Conservation (phyloP, 2,888 invertebrate species). For the Melanargia galathea region DNA sequence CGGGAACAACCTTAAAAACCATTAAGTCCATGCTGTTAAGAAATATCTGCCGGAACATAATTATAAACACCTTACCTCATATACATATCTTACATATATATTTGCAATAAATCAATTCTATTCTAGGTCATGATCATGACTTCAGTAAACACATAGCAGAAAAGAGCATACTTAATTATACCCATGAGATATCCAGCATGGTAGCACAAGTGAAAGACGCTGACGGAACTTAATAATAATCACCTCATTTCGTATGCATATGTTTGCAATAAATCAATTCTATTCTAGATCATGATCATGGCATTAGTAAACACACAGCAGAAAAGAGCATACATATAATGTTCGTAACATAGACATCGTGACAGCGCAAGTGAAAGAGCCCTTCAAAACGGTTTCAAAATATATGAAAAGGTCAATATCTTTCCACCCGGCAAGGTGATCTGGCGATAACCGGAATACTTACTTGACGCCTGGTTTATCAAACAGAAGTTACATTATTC, state of each 20-base stretch:
- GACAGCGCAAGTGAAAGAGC: conserved; percentile 5
- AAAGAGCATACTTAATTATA: not conserved
- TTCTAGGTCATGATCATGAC: not conserved
- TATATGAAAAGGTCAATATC: conserved; percentile 16
- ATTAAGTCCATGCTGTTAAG: too few species aligned
- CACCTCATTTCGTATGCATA: too few species aligned
- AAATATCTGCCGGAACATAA: too few species aligned
- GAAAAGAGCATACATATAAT: not conserved
- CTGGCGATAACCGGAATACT: conserved; percentile 1
- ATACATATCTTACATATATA: too few species aligned
- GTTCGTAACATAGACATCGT: not conserved
- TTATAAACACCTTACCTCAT: too few species aligned
- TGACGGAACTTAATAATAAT: too few species aligned
- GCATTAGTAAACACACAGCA: not conserved
- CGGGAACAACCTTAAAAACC: too few species aligned
- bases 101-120: not conserved
- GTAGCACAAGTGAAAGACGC: conserved; percentile 3
- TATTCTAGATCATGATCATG: not conserved
- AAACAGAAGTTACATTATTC: too few species aligned
- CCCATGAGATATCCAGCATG: not conserved
- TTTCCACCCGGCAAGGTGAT: conserved; percentile 19
- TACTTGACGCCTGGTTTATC: not conserved
- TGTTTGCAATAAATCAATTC: too few species aligned
- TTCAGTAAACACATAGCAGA: not conserved
- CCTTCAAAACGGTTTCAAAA: conserved; percentile 21